A percentile compares a stretch with the other conserved stretches of the same genome.
Conservation (phyloP, 2,888 invertebrate genomes). For the Cosmopolites sordidus region DNA sequence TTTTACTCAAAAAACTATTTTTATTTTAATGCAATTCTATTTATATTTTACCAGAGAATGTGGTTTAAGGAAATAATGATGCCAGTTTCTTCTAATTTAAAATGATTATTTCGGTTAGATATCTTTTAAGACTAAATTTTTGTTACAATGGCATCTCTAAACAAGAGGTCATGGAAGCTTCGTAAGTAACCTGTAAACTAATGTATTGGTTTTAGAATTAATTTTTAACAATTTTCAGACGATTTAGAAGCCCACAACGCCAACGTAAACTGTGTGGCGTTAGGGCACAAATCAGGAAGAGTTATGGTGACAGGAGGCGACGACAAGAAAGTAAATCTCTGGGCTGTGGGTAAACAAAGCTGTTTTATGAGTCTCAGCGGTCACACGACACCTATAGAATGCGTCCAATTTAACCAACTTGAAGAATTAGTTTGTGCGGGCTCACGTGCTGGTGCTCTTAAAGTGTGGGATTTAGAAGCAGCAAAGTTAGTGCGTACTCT, state of each 20-base stretch:
- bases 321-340: conserved; percentile 94
- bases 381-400: conserved; percentile 90
- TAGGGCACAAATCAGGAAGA: conserved; percentile 87
- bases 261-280: conserved; percentile 82
- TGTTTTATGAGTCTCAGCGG: conserved; percentile 95
- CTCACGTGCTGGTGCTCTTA: conserved; percentile 87
- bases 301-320: conserved; percentile 93
- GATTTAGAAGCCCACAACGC: conserved; percentile 84
- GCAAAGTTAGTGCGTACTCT: conserved; percentile 88
- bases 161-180: conserved; percentile 75
- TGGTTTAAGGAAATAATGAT: conserved; percentile 31
- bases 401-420: conserved; percentile 89
- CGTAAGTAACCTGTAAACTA: conserved; percentile 67
- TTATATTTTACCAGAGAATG: conserved; percentile 28
- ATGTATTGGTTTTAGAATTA: no score
- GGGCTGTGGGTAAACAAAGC: conserved; percentile 93
- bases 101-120: conserved; percentile 34
- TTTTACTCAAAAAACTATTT: conserved; percentile 22
- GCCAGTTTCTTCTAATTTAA: conserved; percentile 40
- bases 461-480: conserved; percentile 91
- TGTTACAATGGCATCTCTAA: conserved; percentile 43
- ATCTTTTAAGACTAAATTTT: conserved; percentile 16
- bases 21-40: conserved; percentile 31
- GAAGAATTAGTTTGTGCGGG: conserved; percentile 95
- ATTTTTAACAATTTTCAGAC: conserved; percentile 54